Percentiles rank a stretch among this genome's conserved stretches.
Conservation (phyloP, 1,140 invertebrate species). For the Araneus ventricosus region DNA sequence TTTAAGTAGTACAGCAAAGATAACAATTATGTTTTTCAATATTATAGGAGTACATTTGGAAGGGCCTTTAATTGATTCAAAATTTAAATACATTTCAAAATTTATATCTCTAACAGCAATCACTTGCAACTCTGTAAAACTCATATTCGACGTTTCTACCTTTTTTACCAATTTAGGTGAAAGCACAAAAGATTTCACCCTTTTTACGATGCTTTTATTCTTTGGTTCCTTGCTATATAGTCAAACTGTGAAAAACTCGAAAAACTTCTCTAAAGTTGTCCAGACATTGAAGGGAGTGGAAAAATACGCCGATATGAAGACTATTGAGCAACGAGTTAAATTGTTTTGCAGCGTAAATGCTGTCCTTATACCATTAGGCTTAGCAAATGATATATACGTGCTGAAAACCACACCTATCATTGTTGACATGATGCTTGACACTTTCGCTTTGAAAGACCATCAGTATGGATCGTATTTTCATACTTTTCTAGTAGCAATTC, state of each 20-base stretch:
- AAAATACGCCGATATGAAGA: not conserved
- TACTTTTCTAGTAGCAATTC: not conserved
- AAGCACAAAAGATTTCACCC: not conserved
- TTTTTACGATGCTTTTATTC: not conserved
- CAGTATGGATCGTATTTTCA: too few species aligned
- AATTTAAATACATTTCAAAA: not conserved
- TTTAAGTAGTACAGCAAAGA: not conserved
- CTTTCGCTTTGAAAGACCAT: not conserved
- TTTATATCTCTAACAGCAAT: not conserved
- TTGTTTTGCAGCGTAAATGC: not conserved
- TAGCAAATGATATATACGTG: not conserved
- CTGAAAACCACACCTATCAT: not conserved
- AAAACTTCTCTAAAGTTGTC: not conserved
- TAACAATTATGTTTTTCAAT: not conserved
- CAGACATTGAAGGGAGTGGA: not conserved
- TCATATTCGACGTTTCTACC: not conserved
- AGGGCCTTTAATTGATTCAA: not conserved
- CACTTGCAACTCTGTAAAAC: not conserved
- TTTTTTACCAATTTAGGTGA: not conserved
- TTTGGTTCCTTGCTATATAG: not conserved
- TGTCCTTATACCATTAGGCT: not conserved
- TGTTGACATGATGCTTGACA: not conserved
- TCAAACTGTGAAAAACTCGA: not conserved
- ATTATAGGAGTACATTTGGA: not conserved
- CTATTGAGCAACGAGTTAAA: not conserved